Evolutionary conservation across 2,797 vertebrate genomes (phyloP).

Genomic region (Fistularia tabacaria): DNA sequence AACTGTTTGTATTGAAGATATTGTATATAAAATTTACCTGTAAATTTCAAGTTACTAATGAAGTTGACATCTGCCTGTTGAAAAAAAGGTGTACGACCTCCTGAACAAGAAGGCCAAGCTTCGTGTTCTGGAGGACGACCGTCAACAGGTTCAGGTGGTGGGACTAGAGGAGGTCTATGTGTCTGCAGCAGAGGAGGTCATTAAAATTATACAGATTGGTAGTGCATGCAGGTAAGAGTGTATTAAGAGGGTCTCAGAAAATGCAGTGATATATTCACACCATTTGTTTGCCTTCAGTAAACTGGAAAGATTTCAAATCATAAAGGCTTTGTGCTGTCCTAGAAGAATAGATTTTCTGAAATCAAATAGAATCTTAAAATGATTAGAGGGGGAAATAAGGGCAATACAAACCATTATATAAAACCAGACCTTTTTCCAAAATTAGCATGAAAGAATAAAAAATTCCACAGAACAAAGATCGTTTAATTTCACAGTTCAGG

Average conservation of each 20-base stretch:
- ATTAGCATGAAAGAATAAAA: too few species aligned
- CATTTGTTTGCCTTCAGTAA: too few species aligned
- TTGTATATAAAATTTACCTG: neutral
- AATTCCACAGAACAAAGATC: too few species aligned
- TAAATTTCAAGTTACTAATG: neutral
- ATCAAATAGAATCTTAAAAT: neutral
- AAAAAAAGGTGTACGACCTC: conserved; percentile 87
- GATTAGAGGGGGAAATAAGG: too few species aligned
- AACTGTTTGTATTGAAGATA: neutral
- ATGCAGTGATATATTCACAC: neutral
- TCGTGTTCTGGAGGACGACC: conserved; percentile 90
- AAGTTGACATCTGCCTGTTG: neutral
- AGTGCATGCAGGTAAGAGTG: conserved; percentile 85
- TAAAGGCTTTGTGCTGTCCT: neutral
- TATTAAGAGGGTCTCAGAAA: too few species aligned
- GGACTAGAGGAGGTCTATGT: conserved; percentile 87
- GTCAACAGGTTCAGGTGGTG: conserved; percentile 93
- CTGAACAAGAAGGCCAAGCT: conserved; percentile 93
- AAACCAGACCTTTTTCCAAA: too few species aligned
- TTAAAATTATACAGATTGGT: conserved; percentile 86
- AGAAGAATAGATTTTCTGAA: neutral
- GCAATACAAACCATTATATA: too few species aligned
- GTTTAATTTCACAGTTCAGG: too few species aligned
- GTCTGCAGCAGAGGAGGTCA: conserved; percentile 85
- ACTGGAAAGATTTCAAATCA: neutral